Base-by-base conservation (phyloP, 30 jellyfish, hydroid and myxozoan genomes). In the Turritopsis dohrnii region DNA sequence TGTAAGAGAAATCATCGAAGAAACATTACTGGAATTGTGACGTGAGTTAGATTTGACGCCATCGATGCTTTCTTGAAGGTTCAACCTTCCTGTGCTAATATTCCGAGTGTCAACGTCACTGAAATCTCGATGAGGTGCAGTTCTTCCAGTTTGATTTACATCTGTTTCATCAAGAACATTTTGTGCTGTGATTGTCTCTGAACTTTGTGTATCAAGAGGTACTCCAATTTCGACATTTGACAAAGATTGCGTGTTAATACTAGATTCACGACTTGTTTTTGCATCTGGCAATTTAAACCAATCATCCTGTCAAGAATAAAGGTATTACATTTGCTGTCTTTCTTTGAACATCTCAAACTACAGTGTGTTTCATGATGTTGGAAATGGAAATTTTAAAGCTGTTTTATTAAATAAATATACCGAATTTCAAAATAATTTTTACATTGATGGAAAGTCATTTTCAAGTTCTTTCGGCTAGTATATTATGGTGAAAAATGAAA, bases 41-140 rank as follows among this genome's bases (percentile, higher is more conserved):
- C 19, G 77, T n/a, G 77, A 69, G 28, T 69, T 27, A 9, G 77
- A 69, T n/a, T n/a, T 69, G 16, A n/a, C 77, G 9, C 77, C 77
- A 69, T 69, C 77, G 30, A 69, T 69, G 77, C 77, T 69, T 69
- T 69, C 77, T 69, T 69, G 77, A 69, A 69, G 77, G 30, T 69
- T 69, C 19, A 69, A 69, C 9, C 77, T 23, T 69, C 9, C 28
- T 69, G 31, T 27, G 19, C 77, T 69, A 0, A 69, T 16, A 69
- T 41, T 3, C 13, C 13, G 60, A 41, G 60, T 41, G 60, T 41
- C 13, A 41, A 41, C 60, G 60, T 41, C 60, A 3, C 13, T 13
- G 13, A 41, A 41, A 41, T 41, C 60, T 41, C 60, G 9, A 41
- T 21, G 28, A 69, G 77, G 9, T 7, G 9, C 22, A n/a, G 77